phyloP scores from a whole-genome alignment of 2,888 invertebrate species.

The Andrena hattorfiana region DNA sequence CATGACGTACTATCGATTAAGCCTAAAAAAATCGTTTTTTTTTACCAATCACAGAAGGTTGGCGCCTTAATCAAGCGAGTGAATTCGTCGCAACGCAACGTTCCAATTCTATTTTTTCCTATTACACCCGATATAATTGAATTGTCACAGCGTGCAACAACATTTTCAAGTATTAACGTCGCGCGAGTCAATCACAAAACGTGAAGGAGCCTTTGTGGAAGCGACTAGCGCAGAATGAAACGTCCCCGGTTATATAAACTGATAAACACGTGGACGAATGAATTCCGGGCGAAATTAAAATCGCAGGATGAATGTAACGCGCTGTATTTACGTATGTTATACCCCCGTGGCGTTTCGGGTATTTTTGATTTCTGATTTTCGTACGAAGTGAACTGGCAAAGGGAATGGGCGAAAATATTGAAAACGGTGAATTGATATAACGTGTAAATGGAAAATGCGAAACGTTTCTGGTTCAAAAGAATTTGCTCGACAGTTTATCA shows the following conservation, averaged over 20 bases:
- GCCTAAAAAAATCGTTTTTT: too few species aligned
- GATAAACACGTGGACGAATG: neutral
- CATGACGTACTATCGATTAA: too few species aligned
- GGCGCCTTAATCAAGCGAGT: too few species aligned
- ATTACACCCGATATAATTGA: neutral
- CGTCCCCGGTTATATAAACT: neutral
- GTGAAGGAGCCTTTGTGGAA: neutral
- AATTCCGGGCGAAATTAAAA: constrained; percentile 19
- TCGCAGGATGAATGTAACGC: neutral
- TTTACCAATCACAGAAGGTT: too few species aligned
- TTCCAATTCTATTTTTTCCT: neutral
- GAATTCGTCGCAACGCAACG: neutral
- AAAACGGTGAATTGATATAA: too few species aligned
- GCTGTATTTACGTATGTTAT: neutral
- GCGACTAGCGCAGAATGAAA: neutral
- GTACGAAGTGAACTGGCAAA: too few species aligned
- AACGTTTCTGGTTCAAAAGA: too few species aligned
- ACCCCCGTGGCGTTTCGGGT: neutral
- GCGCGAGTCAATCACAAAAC: constrained; percentile 2
- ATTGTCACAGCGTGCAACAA: neutral
- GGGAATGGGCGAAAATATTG: too few species aligned
- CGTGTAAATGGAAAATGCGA: too few species aligned
- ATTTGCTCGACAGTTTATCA: neutral
- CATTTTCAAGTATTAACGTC: neutral
- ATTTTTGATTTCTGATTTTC: neutral